A percentile compares a stretch with the other conserved stretches of the same genome.
Evolutionary conservation across 2,888 invertebrate genomes (phyloP).

Genomic region (Zaprionus obscuricornis): DNA sequence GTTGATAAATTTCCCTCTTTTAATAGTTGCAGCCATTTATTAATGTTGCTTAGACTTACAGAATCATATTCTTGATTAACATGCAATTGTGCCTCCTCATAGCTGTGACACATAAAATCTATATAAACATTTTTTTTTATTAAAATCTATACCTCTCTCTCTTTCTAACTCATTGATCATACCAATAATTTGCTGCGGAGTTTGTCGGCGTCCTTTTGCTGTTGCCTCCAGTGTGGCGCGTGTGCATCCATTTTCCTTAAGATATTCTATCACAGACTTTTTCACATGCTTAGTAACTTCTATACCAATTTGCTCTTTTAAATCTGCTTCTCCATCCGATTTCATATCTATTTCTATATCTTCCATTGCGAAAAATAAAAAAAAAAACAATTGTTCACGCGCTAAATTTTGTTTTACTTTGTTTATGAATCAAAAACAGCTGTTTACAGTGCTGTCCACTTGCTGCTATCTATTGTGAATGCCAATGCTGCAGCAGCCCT

Average conservation of each 20-base stretch:
- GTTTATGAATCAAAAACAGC: conserved; percentile 35
- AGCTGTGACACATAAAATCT: conserved; percentile 68
- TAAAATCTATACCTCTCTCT: neutral
- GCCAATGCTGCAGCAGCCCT: neutral
- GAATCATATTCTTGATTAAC: conserved; percentile 74
- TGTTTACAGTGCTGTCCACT: conserved; percentile 31
- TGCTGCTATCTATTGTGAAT: neutral
- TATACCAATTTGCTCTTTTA: neutral
- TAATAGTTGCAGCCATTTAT: conserved; percentile 73
- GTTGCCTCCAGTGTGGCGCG: conserved; percentile 19
- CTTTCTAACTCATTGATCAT: no score
- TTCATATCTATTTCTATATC: neutral
- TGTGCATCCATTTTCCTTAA: conserved; percentile 43
- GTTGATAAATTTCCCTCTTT: conserved; percentile 44
- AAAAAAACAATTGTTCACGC: no score
- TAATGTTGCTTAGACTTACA: conserved; percentile 67
- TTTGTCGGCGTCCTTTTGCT: neutral
- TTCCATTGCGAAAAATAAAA: neutral
- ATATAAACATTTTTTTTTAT: neutral
- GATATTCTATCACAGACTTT: conserved; percentile 20
- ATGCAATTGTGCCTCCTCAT: conserved; percentile 50
- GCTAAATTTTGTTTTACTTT: no score
- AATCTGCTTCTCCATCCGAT: neutral
- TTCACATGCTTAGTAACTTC: conserved; percentile 9
- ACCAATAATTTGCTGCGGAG: conserved; percentile 37